Evolutionary conservation across 2,888 invertebrate species (phyloP).

Genomic region (Barypeithes pellucidus): DNA sequence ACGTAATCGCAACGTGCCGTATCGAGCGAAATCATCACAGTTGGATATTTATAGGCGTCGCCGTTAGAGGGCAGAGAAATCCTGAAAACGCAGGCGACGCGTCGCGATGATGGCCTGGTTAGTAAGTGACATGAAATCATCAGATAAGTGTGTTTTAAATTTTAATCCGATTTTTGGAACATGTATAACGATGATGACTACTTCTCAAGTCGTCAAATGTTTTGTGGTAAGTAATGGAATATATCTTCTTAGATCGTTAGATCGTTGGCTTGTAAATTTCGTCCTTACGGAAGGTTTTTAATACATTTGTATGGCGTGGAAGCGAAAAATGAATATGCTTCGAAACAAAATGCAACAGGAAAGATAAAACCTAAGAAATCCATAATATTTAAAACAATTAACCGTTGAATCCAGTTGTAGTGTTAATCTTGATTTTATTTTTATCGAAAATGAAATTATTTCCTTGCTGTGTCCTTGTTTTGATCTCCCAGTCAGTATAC

Average conservation of each 20-base stretch:
- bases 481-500: too few relatives aligned
- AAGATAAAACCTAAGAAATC: too few relatives aligned
- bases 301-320: too few relatives aligned
- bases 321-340: too few relatives aligned
- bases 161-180: conserved; percentile 76
- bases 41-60: conserved; percentile 5
- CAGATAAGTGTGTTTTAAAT: conserved; percentile 65
- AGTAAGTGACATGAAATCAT: conserved; percentile 70
- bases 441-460: too few relatives aligned
- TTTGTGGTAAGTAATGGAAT: conserved; percentile 67
- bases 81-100: conserved; percentile 12
- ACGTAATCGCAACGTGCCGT: background rate
- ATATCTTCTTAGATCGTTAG: background rate
- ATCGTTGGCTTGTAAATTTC: too few relatives aligned
- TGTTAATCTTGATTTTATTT: too few relatives aligned
- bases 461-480: too few relatives aligned
- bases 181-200: conserved; percentile 83
- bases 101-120: conserved; percentile 51
- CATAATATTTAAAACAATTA: too few relatives aligned
- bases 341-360: too few relatives aligned
- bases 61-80: conserved; percentile 29
- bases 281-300: too few relatives aligned
- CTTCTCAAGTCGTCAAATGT: conserved; percentile 73
- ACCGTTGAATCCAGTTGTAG: too few relatives aligned
- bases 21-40: background rate